Percentiles rank a stretch among this genome's conserved stretches.
phyloP scores from a whole-genome alignment of 1,140 invertebrate genomes.

The Ylistrum balloti region DNA sequence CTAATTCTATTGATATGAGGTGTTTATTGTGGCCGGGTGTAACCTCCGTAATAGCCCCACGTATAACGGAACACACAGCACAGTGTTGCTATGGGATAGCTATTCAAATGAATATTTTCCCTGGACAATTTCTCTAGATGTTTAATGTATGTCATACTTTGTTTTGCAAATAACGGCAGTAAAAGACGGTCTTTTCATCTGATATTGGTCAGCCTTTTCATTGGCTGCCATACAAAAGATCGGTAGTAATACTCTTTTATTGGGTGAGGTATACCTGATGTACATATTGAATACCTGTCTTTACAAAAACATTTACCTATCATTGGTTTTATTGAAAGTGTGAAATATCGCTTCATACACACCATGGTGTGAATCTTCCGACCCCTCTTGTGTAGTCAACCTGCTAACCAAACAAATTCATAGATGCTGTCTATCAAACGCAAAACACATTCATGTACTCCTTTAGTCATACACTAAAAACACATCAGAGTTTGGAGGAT shows the following conservation, averaged over 20 bases:
- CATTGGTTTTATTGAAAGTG: constrained; percentile 6
- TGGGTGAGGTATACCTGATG: not conserved
- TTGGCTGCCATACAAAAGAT: not conserved
- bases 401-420: not conserved
- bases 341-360: not conserved
- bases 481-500: not conserved
- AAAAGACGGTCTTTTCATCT: not conserved
- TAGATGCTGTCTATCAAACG: not conserved
- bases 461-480: not conserved
- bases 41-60: not conserved
- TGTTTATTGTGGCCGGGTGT: not conserved
- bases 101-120: not conserved
- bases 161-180: constrained; percentile 27
- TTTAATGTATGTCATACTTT: not conserved
- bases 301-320: not conserved
- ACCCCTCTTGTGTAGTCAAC: not conserved
- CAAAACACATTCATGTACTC: not conserved
- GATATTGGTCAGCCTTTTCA: constrained; percentile 15
- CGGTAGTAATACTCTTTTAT: constrained; percentile 1
- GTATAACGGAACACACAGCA: not conserved
- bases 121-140: not conserved
- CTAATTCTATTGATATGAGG: not conserved
- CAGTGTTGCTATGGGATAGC: not conserved
- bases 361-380: not conserved
- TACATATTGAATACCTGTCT: not conserved